These are phyloP conservation scores for Rosalia funebris DNA, from an alignment of 2,888 invertebrate species.

Conservation along the genomic window DNA sequence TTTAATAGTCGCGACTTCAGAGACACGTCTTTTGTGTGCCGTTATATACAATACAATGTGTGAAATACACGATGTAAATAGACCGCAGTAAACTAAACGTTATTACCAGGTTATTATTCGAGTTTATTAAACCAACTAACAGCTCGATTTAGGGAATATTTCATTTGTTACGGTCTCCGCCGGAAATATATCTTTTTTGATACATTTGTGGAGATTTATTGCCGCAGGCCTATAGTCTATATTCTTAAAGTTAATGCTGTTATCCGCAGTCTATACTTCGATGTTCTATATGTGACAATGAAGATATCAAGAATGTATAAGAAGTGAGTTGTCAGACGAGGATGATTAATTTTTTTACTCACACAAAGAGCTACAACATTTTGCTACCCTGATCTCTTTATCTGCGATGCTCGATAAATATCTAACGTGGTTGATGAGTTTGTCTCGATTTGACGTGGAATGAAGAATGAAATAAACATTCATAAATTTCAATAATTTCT, in stretches of 20 bases:
- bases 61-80: slow-evolving; percentile 5
- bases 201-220: neutral
- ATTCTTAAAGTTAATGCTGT: neutral
- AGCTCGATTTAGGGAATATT: neutral
- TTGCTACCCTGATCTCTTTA: neutral
- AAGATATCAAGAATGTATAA: neutral
- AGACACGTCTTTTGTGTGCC: neutral
- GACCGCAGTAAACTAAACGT: neutral
- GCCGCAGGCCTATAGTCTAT: neutral
- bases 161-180: neutral
- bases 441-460: neutral
- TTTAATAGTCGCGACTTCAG: neutral
- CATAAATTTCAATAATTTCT: too few relatives aligned
- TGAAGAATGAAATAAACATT: neutral
- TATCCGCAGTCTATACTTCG: neutral
- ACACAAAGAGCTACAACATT: neutral
- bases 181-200: neutral
- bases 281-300: neutral
- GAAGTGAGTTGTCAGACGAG: neutral
- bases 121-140: slow-evolving; percentile 1
- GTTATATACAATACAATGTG: slow-evolving; percentile 11
- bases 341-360: neutral
- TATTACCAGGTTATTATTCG: neutral
- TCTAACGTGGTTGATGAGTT: neutral
- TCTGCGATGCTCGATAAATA: neutral